Conservation (phyloP, 2,113 vertebrate species). For the Chaetodon trifascialis region DNA sequence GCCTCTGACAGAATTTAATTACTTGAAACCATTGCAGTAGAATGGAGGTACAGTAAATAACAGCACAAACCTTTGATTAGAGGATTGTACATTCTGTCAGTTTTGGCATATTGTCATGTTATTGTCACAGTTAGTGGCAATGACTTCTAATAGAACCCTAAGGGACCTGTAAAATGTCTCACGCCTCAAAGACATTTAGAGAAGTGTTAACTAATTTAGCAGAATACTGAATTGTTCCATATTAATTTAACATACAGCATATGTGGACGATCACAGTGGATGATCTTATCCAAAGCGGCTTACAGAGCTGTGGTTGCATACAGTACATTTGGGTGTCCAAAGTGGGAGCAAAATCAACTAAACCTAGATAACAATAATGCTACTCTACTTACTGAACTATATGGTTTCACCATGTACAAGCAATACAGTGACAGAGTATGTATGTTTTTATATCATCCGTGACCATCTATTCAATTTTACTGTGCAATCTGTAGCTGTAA, state of each 20-base stretch:
- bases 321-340: neutral
- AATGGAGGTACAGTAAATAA: conserved; percentile 3
- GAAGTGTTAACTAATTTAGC: neutral
- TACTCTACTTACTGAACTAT: neutral
- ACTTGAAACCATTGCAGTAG: neutral
- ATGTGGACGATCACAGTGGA: neutral
- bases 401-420: neutral
- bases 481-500: conserved; percentile 20
- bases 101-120: neutral
- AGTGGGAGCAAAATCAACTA: neutral
- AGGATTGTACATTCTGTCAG: neutral
- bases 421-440: neutral
- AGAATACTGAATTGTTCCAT: neutral
- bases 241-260: neutral
- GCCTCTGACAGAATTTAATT: neutral
- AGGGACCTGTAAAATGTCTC: neutral
- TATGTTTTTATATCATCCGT: conserved; percentile 8
- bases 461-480: conserved; percentile 27
- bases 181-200: neutral
- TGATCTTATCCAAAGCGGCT: neutral
- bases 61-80: neutral
- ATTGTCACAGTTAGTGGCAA: neutral
- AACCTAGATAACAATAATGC: neutral
- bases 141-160: neutral
- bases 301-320: neutral